Conservation (phyloP, 2,797 vertebrate genomes). For the Xenopus petersii region DNA sequence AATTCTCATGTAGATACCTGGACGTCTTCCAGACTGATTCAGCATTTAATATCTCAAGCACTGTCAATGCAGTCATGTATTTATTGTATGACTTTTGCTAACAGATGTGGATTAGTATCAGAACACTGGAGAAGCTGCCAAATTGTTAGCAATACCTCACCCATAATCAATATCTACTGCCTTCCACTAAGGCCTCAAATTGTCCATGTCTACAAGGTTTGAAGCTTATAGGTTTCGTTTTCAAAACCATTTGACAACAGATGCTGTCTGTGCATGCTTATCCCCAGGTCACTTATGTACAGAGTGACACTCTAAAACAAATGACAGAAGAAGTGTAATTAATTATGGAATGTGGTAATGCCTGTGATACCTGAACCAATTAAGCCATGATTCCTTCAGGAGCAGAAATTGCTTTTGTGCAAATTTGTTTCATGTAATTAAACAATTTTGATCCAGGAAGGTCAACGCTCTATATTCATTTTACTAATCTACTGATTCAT, state of each 20-base stretch:
- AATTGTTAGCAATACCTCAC: constrained; percentile 32
- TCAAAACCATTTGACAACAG: constrained; percentile 6
- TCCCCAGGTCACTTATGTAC: constrained; percentile 42
- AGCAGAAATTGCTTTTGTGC: constrained; percentile 43
- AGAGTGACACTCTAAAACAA: constrained; percentile 42
- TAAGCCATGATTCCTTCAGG: constrained; percentile 43
- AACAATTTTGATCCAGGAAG: constrained; percentile 42
- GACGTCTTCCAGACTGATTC: constrained; percentile 5
- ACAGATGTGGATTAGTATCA: constrained; percentile 35
- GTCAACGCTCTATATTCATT: constrained; percentile 24
- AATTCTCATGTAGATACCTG: background rate
- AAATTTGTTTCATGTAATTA: constrained; percentile 46
- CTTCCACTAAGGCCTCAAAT: constrained; percentile 10
- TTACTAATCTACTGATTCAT: too few relatives aligned
- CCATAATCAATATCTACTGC: constrained; percentile 5
- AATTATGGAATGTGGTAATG: constrained; percentile 44
- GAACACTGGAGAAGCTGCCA: constrained; percentile 27
- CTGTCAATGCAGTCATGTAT: constrained; percentile 7
- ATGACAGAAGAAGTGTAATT: constrained; percentile 43
- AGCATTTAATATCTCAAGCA: constrained; percentile 20
- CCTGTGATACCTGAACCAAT: constrained; percentile 44
- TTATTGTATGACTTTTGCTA: constrained; percentile 15
- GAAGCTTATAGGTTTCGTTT: constrained; percentile 9
- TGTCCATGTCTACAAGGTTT: background rate
- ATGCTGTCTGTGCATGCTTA: constrained; percentile 25